phyloP scores from a whole-genome alignment of 2,888 invertebrate species.

The Hirtodrosophila histrioides region DNA sequence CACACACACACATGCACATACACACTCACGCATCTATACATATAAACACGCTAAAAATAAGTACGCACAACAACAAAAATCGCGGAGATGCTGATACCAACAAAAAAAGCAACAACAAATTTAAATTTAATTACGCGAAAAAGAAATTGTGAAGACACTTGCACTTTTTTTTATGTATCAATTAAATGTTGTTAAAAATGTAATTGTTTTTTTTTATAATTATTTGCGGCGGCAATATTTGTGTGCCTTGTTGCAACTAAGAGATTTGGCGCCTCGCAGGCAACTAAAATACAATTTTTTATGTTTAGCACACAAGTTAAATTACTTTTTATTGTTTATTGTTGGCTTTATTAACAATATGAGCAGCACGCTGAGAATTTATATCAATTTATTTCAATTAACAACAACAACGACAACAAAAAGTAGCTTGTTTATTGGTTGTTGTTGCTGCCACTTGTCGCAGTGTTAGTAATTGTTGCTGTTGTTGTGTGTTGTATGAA shows the following conservation, averaged over 20 bases:
- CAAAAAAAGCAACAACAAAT: conserved; percentile 1
- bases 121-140: conserved; percentile 14
- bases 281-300: conserved; percentile 31
- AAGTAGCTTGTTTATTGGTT: conserved; percentile 32
- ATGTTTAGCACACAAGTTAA: conserved; percentile 34
- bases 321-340: conserved; percentile 34
- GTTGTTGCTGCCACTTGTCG: conserved; percentile 58
- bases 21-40: background rate
- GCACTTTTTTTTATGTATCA: conserved; percentile 35
- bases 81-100: conserved; percentile 47
- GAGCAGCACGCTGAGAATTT: conserved; percentile 79
- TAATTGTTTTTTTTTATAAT: conserved; percentile 3
- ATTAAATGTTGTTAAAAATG: conserved; percentile 8
- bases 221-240: conserved; percentile 1
- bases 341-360: conserved; percentile 81
- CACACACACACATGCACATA: background rate
- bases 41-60: conserved; percentile 58
- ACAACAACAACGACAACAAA: conserved; percentile 82
- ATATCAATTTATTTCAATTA: conserved; percentile 84
- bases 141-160: conserved; percentile 24
- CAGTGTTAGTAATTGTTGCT: conserved; percentile 64
- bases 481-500: conserved; percentile 75
- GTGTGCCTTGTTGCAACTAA: conserved; percentile 4
- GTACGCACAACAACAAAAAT: conserved; percentile 40
- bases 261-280: conserved; percentile 30